Conservation (phyloP, 2,888 invertebrate genomes). For the Machimus atricapillus region DNA sequence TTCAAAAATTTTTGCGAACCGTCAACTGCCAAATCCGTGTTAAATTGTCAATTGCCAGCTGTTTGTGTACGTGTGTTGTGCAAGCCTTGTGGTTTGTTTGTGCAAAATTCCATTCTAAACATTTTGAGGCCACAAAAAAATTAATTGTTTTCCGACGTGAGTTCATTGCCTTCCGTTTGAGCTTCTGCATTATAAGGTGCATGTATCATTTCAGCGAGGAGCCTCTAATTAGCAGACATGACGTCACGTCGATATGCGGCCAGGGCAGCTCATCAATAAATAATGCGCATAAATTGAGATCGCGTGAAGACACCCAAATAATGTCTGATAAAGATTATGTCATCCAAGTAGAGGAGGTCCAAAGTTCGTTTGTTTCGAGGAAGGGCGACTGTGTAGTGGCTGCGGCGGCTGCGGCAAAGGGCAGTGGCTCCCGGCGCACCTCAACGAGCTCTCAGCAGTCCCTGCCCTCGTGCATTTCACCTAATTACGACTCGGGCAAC, state of each 20-base stretch:
- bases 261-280: slow-evolving; percentile 13
- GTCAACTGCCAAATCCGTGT: neutral
- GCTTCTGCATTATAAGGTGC: neutral
- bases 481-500: slow-evolving; percentile 49
- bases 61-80: neutral
- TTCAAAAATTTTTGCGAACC: neutral
- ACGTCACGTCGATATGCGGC: neutral
- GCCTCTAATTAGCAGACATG: neutral
- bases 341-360: slow-evolving; percentile 5
- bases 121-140: neutral
- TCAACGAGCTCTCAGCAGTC: slow-evolving; percentile 9
- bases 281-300: slow-evolving; percentile 28
- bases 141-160: neutral
- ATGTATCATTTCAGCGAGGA: neutral
- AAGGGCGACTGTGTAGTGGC: neutral
- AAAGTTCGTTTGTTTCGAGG: neutral
- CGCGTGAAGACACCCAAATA: neutral
- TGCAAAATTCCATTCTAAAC: neutral
- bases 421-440: neutral
- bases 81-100: neutral
- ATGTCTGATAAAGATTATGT: slow-evolving; percentile 33
- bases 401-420: neutral
- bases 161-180: neutral
- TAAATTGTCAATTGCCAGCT: neutral
- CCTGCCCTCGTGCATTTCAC: slow-evolving; percentile 23